These are phyloP conservation scores for Salticus scenicus DNA, from an alignment of 2,888 invertebrate genomes.

Conservation along the genomic window DNA sequence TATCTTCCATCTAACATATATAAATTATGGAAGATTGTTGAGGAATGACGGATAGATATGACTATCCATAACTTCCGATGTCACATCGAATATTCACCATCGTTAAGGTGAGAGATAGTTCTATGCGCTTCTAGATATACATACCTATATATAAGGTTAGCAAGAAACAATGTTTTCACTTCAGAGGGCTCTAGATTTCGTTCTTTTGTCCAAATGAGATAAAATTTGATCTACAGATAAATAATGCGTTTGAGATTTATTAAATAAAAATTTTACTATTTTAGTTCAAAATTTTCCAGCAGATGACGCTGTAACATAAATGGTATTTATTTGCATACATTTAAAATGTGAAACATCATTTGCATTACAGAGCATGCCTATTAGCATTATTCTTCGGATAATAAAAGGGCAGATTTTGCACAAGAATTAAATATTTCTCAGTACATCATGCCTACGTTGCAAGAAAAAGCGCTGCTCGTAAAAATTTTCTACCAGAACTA, in stretches of 20 bases:
- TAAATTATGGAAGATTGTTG: too few species aligned
- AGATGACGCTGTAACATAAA: slow-evolving; percentile 5
- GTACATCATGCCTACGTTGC: neutral
- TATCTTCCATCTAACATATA: too few species aligned
- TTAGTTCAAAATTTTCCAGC: neutral
- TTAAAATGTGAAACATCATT: too few species aligned
- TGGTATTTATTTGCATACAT: neutral
- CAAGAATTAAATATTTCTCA: neutral
- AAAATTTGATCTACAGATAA: slow-evolving; percentile 15
- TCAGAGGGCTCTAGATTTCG: too few species aligned
- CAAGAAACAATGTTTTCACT: too few species aligned
- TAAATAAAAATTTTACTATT: neutral
- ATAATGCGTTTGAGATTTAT: neutral
- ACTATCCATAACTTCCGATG: too few species aligned
- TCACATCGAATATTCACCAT: too few species aligned
- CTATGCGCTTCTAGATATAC: too few species aligned
- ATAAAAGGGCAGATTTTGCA: neutral
- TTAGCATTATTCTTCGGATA: neutral
- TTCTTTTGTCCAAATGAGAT: slow-evolving; percentile 13
- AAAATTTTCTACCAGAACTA: neutral
- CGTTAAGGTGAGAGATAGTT: too few species aligned
- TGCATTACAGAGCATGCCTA: too few species aligned
- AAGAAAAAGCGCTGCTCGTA: neutral
- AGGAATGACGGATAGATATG: too few species aligned
- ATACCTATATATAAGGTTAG: too few species aligned